A percentile compares a stretch with the other conserved stretches of the same genome.
phyloP scores from a whole-genome alignment of 2,113 vertebrate genomes.

The Ciconia maguari region DNA sequence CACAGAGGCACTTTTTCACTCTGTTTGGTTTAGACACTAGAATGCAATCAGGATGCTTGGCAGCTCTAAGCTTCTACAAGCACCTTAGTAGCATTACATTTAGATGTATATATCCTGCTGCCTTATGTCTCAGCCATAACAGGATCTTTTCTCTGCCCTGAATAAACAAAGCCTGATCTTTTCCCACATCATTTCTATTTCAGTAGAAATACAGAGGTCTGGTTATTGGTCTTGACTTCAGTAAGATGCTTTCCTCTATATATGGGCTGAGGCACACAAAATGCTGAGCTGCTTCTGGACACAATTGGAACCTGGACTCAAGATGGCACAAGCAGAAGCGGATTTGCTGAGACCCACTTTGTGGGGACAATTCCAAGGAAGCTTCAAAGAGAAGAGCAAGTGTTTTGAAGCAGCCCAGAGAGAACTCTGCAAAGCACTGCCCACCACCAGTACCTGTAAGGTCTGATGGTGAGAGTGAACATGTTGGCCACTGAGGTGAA shows the following conservation, averaged over 20 bases:
- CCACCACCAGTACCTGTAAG: accelerated
- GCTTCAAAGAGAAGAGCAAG: background rate
- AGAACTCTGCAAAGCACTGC: background rate
- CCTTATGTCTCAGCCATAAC: slow-evolving; percentile 29
- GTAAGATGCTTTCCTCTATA: background rate
- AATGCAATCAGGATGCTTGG: background rate
- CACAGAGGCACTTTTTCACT: background rate
- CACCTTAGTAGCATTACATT: background rate
- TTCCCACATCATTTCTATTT: slow-evolving; percentile 24
- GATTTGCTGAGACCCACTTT: background rate
- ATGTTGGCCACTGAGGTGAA: background rate
- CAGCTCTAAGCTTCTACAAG: slow-evolving; percentile 1
- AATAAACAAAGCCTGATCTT: slow-evolving; percentile 53
- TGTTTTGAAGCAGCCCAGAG: background rate
- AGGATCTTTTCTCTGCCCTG: background rate
- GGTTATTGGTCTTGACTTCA: background rate
- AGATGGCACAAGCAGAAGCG: background rate
- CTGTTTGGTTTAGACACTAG: slow-evolving; percentile 28
- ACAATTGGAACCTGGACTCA: background rate
- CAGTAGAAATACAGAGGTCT: background rate
- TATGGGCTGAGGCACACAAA: background rate
- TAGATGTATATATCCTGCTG: background rate
- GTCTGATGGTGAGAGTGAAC: background rate
- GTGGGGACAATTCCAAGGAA: background rate
- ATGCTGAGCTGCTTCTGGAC: background rate